Conservation (phyloP, 2,113 vertebrate species). For the Forbesichthys agassizii region DNA sequence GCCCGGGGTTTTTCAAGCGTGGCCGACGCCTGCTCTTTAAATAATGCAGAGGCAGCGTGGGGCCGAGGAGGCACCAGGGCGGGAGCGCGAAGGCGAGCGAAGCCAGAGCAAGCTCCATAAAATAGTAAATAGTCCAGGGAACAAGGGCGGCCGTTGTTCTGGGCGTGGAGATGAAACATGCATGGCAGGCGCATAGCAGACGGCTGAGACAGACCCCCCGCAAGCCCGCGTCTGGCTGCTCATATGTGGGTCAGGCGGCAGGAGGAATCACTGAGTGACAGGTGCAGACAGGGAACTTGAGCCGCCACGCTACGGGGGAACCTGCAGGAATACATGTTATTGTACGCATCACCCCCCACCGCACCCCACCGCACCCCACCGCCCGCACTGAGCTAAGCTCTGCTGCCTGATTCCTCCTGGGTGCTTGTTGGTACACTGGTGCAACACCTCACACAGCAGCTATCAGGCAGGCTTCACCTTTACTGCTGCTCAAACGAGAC, state of each 20-base stretch:
- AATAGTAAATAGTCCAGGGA: slow-evolving; percentile 67
- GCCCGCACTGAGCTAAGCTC: too few relatives aligned
- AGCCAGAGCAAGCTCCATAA: slow-evolving; percentile 45
- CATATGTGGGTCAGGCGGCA: slow-evolving; percentile 71
- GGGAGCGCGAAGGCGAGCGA: not conserved
- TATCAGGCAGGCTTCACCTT: too few relatives aligned
- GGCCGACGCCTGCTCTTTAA: slow-evolving; percentile 56
- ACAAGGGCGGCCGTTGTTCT: slow-evolving; percentile 31
- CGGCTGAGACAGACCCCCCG: slow-evolving; percentile 58
- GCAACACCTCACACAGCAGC: too few relatives aligned
- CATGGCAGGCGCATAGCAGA: slow-evolving; percentile 46
- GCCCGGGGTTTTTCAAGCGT: slow-evolving; percentile 40
- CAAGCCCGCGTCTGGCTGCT: slow-evolving; percentile 52
- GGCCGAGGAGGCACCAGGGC: not conserved
- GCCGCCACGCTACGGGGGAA: too few relatives aligned
- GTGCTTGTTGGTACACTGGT: too few relatives aligned
- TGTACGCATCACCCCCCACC: too few relatives aligned
- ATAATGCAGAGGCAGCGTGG: slow-evolving; percentile 41
- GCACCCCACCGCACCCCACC: too few relatives aligned
- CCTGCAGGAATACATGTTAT: too few relatives aligned
- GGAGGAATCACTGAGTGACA: slow-evolving; percentile 20
- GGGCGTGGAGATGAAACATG: slow-evolving; percentile 73
- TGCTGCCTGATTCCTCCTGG: too few relatives aligned
- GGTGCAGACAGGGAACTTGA: not conserved
- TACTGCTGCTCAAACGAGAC: too few relatives aligned